Conservation (phyloP, 1,140 invertebrate species). For the Hyles vespertilio region DNA sequence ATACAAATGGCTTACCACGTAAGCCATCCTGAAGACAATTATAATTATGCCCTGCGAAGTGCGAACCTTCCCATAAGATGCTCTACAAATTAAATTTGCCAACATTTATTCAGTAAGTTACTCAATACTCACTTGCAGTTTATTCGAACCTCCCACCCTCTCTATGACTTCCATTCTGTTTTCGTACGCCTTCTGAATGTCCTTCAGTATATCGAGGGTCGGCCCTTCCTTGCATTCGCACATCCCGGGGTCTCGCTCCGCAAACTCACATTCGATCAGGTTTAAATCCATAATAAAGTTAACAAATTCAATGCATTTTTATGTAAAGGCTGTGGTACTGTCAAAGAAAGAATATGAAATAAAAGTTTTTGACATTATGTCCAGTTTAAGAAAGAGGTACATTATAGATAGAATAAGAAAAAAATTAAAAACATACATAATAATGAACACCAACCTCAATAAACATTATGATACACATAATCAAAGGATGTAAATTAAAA, state of each 20-base stretch:
- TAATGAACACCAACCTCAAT: too few relatives aligned
- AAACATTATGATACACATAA: too few relatives aligned
- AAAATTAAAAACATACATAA: too few relatives aligned
- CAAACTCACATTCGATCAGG: conserved; percentile 27
- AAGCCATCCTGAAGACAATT: too few relatives aligned
- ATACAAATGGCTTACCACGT: too few relatives aligned
- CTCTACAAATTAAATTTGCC: neutral
- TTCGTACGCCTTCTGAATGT: conserved; percentile 45
- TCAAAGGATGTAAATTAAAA: too few relatives aligned
- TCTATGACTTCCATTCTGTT: conserved; percentile 35
- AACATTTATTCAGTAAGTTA: neutral
- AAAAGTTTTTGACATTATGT: too few relatives aligned
- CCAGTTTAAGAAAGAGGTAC: too few relatives aligned
- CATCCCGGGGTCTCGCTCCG: conserved; percentile 22
- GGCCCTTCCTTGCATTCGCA: conserved; percentile 36
- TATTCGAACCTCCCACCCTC: conserved; percentile 7
- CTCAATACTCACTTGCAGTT: conserved; percentile 13
- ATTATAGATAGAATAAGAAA: too few relatives aligned
- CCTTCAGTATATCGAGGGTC: conserved; percentile 35
- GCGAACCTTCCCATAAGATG: neutral
- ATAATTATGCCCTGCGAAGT: too few relatives aligned
- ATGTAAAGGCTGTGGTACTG: too few relatives aligned
- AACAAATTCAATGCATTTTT: neutral
- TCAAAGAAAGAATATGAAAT: too few relatives aligned
- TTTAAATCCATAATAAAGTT: conserved; percentile 26